Conservation (phyloP, 1,140 invertebrate genomes). For the Patella vulgata region DNA sequence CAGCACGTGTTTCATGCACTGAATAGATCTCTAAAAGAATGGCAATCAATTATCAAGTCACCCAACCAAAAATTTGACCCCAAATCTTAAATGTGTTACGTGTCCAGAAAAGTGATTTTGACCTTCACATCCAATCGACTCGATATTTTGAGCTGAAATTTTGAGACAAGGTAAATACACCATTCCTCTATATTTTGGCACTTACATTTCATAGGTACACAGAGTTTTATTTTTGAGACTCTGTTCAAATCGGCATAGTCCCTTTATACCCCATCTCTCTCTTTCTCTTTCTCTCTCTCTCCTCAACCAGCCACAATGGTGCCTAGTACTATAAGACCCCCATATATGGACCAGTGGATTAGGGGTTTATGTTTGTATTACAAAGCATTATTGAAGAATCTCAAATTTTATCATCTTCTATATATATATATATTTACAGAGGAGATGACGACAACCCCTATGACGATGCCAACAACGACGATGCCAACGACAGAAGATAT, state of each 20-base stretch:
- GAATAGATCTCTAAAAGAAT: no score
- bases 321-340: neutral
- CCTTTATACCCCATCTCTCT: neutral
- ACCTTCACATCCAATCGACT: no score
- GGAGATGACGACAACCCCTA: constrained; percentile 9
- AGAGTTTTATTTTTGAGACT: no score
- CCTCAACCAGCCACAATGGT: neutral
- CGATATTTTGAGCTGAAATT: no score
- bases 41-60: no score
- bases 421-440: neutral
- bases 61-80: neutral
- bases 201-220: no score
- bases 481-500: neutral
- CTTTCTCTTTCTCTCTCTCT: constrained; percentile 11
- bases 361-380: neutral
- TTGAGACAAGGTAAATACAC: no score
- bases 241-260: no score
- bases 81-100: no score
- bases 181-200: no score
- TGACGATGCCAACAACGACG: constrained; percentile 1
- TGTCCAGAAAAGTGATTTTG: no score
- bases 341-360: neutral
- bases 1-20: no score
- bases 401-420: neutral
- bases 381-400: neutral